Base-by-base conservation (phyloP, 2,888 invertebrate genomes). In the Beris morrisii region DNA sequence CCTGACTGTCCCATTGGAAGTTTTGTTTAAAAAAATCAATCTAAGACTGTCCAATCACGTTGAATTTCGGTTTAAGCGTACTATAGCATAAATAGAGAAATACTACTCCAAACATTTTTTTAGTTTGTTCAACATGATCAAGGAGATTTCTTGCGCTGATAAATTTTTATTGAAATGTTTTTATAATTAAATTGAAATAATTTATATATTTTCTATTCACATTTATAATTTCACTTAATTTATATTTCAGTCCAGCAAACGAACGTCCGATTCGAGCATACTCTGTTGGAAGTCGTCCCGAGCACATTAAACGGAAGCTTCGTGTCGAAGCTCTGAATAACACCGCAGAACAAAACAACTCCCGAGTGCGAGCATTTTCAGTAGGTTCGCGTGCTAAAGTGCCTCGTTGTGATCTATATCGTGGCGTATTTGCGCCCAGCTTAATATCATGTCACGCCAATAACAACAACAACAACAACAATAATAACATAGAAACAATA, bases 251-350 rank as follows among this genome's bases (percentile, higher is more conserved):
- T 64, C 76, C 73, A 65, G 77, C 71, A 65, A 69, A 64, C 9
- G 81, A 79, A 72, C 83, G 84, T 72, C 91, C 91, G n/a, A 84
- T 87, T 61, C 84, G 93, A 71, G 89, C 93, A 1, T 93, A 93
- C 81, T 93, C 93, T 31, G 90, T 94, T 70, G 94, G 94, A 28
- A 93, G 92, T 64, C 86, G 89, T 71, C 89, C 91, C 3, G 89
- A 90, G 71, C 84, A 85, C 67, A 82, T 82, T 7, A 86, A 84
- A 77, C 82, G 84, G 74, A 82, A 82, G 71, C 81, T 83, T 64
- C 79, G 81, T n/a, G 75, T 82, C 67, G 81, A 77, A 69, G 79
- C 78, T 45, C 75, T 80, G 59, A 80, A 82, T 69, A 38, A 38
- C 9, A 81, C 82, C 6, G 75, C 77, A 13, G 84, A 84, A 72